A percentile compares a stretch with the other conserved stretches of the same genome.
phyloP scores from a whole-genome alignment of 1,140 invertebrate species.

The Drosophila pachea region DNA sequence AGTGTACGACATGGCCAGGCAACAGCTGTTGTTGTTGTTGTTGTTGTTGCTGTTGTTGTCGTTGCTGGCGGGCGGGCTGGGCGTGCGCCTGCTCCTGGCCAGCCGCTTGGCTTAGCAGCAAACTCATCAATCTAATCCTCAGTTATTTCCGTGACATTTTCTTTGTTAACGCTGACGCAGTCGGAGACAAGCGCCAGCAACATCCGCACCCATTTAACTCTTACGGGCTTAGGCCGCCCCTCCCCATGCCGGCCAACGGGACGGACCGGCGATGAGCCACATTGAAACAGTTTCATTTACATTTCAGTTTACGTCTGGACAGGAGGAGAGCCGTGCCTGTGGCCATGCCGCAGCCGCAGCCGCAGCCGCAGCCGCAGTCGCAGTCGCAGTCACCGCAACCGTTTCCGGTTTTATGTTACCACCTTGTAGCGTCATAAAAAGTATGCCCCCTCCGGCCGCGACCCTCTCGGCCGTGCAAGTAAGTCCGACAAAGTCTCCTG shows the following conservation, averaged over 20 bases:
- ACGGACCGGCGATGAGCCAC: slow-evolving; percentile 28
- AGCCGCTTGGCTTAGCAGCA: slow-evolving; percentile 62
- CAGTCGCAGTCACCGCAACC: slow-evolving; percentile 14
- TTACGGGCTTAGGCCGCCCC: slow-evolving; percentile 30
- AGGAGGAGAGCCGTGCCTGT: neutral
- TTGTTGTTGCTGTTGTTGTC: neutral
- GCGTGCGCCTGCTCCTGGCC: neutral
- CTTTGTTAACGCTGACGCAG: slow-evolving; percentile 57
- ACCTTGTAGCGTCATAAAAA: slow-evolving; percentile 65
- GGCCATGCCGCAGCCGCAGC: slow-evolving; percentile 1
- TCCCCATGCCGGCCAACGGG: neutral
- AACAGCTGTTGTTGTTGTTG: neutral
- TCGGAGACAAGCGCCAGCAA: slow-evolving; percentile 27
- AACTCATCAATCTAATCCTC: slow-evolving; percentile 75
- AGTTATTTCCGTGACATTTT: slow-evolving; percentile 75
- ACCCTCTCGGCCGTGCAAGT: slow-evolving; percentile 6
- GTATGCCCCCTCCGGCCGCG: slow-evolving; percentile 29
- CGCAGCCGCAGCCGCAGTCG: neutral
- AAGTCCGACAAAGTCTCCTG: slow-evolving; percentile 33
- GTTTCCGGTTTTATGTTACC: slow-evolving; percentile 63
- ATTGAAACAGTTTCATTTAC: slow-evolving; percentile 67
- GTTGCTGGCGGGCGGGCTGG: neutral
- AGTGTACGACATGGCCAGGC: slow-evolving; percentile 33
- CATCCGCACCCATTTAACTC: slow-evolving; percentile 64
- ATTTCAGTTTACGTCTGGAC: slow-evolving; percentile 59